Percentiles rank a stretch among this genome's conserved stretches.
phyloP scores from a whole-genome alignment of 2,888 invertebrate species.

The Emesis russula region DNA sequence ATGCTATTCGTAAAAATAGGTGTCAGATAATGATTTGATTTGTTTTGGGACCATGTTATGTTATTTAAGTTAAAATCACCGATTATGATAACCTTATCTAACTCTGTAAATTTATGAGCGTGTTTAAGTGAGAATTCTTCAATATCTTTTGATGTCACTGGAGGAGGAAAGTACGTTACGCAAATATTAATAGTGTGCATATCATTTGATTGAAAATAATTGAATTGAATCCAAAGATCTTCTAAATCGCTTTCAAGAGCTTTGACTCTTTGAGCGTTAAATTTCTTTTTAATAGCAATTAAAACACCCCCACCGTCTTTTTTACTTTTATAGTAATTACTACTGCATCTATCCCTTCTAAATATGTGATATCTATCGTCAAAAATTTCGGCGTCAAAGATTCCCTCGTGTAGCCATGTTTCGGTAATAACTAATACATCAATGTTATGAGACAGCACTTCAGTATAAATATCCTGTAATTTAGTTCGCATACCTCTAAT shows the following conservation, averaged over 20 bases:
- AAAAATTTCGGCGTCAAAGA: not conserved
- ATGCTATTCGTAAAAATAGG: not conserved
- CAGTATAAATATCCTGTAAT: too few relatives aligned
- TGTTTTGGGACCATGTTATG: not conserved
- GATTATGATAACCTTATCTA: not conserved
- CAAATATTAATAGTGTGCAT: not conserved
- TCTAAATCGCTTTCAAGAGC: not conserved
- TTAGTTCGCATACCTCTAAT: slow-evolving; percentile 5
- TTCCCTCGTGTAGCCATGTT: not conserved
- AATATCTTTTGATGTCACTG: not conserved
- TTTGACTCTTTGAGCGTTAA: not conserved
- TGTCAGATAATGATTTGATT: not conserved
- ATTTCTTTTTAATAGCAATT: slow-evolving; percentile 33
- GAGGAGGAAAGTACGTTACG: not conserved
- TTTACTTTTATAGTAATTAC: not conserved
- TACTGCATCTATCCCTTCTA: not conserved
- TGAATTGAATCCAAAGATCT: not conserved
- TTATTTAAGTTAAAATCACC: slow-evolving; percentile 1
- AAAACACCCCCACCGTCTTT: not conserved
- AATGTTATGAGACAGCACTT: too few relatives aligned
- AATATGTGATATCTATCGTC: not conserved
- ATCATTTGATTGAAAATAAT: not conserved
- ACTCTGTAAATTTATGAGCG: not conserved
- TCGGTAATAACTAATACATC: too few relatives aligned
- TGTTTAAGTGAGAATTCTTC: not conserved